Evolutionary conservation across 2,888 invertebrate genomes (phyloP).

Genomic region (Tenthredo livida): DNA sequence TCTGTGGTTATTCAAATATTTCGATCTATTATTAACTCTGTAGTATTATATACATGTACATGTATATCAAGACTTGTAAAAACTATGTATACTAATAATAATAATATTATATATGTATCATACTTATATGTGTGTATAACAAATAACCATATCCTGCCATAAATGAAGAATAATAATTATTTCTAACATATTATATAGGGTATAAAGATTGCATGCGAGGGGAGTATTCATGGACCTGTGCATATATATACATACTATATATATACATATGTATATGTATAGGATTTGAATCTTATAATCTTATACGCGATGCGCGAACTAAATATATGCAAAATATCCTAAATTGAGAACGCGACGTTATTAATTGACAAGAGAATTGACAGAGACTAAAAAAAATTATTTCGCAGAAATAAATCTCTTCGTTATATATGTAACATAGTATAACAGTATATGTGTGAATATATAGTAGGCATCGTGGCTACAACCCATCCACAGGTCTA

Average conservation of each 20-base stretch:
- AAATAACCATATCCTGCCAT: constrained; percentile 9
- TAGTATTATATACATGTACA: background rate
- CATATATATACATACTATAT: background rate
- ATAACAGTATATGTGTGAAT: background rate
- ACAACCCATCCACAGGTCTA: background rate
- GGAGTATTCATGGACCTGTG: background rate
- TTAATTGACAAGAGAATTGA: constrained; percentile 44
- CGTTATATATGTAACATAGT: background rate
- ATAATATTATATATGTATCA: background rate
- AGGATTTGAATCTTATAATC: background rate
- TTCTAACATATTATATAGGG: background rate
- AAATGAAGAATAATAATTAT: background rate
- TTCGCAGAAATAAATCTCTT: constrained; percentile 28
- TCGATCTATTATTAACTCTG: background rate
- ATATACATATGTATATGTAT: background rate
- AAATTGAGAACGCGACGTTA: constrained; percentile 2
- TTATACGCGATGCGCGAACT: background rate
- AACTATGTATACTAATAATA: background rate
- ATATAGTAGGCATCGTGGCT: background rate
- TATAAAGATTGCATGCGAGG: background rate
- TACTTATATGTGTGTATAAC: background rate
- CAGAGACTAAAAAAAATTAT: constrained; percentile 38
- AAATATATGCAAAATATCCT: constrained; percentile 9
- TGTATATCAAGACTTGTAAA: background rate
- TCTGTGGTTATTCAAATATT: background rate